Conservation (phyloP, 2,888 invertebrate genomes). For the Thymelicus acteon region DNA sequence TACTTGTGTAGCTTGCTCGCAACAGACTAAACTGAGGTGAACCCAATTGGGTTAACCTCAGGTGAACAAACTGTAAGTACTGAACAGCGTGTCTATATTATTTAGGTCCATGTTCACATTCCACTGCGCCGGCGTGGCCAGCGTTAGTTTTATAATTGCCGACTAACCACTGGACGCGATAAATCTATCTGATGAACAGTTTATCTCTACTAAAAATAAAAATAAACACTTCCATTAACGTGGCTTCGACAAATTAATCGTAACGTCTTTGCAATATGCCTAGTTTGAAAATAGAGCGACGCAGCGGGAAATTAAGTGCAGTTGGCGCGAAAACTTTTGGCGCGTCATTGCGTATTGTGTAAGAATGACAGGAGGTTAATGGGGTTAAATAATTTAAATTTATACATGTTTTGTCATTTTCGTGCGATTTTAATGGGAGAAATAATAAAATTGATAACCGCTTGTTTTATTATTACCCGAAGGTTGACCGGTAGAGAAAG, state of each 20-base stretch:
- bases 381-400: slow-evolving; percentile 14
- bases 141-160: slow-evolving; percentile 22
- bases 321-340: slow-evolving; percentile 38
- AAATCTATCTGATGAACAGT: slow-evolving; percentile 31
- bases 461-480: no score
- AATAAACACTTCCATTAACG: slow-evolving; percentile 32
- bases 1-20: no score
- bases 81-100: no score
- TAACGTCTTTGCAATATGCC: slow-evolving; percentile 29
- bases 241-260: slow-evolving; percentile 35
- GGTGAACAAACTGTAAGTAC: no score
- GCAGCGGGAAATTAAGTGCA: slow-evolving; percentile 29
- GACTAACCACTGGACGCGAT: slow-evolving; percentile 26
- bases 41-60: no score
- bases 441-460: no score
- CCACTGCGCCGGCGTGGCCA: slow-evolving; percentile 23
- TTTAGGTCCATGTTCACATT: no score
- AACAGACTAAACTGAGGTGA: no score
- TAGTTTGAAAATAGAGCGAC: slow-evolving; percentile 35
- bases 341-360: slow-evolving; percentile 26
- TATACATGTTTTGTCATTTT: background rate
- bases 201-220: slow-evolving; percentile 30
- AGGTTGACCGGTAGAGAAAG: no score
- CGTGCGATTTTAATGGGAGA: no score
- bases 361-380: slow-evolving; percentile 27